phyloP scores from a whole-genome alignment of 2,797 vertebrate species.

The Mus caroli region DNA sequence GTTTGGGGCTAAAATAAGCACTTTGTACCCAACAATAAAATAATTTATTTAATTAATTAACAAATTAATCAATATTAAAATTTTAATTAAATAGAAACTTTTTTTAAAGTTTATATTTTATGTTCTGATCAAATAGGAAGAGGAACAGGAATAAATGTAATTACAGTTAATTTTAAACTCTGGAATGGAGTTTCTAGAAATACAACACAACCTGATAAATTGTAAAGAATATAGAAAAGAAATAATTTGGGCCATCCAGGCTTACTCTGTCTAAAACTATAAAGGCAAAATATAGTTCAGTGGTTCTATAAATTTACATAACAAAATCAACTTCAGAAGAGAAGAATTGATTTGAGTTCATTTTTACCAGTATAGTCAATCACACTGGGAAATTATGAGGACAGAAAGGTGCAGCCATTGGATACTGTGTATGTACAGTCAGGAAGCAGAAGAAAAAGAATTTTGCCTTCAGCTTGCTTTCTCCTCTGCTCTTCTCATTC shows the following conservation, averaged over 20 bases:
- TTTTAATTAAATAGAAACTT: conserved; percentile 23
- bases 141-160: background rate
- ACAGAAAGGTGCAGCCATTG: background rate
- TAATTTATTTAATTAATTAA: background rate
- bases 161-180: background rate
- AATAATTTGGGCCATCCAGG: background rate
- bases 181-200: background rate
- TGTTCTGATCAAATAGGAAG: background rate
- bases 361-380: background rate
- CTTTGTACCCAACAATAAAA: background rate
- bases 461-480: too few species aligned
- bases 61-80: background rate
- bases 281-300: background rate
- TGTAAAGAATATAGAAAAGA: background rate
- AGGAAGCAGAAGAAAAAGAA: too few species aligned
- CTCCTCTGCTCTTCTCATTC: background rate
- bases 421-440: too few species aligned
- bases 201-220: background rate
- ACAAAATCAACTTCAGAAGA: background rate
- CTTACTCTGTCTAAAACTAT: background rate
- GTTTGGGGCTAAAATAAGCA: background rate
- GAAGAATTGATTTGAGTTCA: background rate
- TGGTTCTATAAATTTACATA: background rate
- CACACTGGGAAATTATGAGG: background rate
- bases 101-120: conserved; percentile 13